phyloP scores from a whole-genome alignment of 2,888 invertebrate genomes.

The Agriopis marginaria region DNA sequence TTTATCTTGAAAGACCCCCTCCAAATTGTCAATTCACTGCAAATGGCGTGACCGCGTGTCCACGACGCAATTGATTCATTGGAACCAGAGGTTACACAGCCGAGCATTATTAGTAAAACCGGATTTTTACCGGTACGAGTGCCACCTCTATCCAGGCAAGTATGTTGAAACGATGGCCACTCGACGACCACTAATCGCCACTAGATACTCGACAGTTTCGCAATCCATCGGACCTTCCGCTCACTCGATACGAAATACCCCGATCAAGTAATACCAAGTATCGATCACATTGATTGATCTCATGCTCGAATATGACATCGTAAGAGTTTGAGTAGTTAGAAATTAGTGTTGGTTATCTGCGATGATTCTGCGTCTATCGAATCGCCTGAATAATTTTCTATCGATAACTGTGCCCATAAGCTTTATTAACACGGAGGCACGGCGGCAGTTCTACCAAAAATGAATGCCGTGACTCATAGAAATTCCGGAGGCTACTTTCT shows the following conservation, averaged over 20 bases:
- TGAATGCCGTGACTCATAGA: conserved; percentile 39
- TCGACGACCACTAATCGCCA: conserved; percentile 78
- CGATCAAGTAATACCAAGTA: conserved; percentile 67
- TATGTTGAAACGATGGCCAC: conserved; percentile 81
- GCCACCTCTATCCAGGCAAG: conserved; percentile 65
- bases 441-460: conserved; percentile 34
- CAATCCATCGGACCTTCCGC: conserved; percentile 77
- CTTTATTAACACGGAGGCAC: conserved; percentile 22
- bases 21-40: conserved; percentile 37
- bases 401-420: conserved; percentile 24
- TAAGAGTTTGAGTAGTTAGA: background rate
- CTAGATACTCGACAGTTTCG: conserved; percentile 77
- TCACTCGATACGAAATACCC: conserved; percentile 77
- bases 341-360: conserved; percentile 14
- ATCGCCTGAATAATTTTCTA: conserved; percentile 31
- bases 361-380: conserved; percentile 25
- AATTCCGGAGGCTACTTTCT: conserved; percentile 34
- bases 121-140: conserved; percentile 66
- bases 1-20: conserved; percentile 29
- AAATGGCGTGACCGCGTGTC: conserved; percentile 46
- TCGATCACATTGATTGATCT: conserved; percentile 56
- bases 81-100: conserved; percentile 54
- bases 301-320: conserved; percentile 20
- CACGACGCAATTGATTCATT: conserved; percentile 54
- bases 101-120: conserved; percentile 59